phyloP scores from a whole-genome alignment of 2,113 vertebrate species.

The Genyomyrus donnyi region DNA sequence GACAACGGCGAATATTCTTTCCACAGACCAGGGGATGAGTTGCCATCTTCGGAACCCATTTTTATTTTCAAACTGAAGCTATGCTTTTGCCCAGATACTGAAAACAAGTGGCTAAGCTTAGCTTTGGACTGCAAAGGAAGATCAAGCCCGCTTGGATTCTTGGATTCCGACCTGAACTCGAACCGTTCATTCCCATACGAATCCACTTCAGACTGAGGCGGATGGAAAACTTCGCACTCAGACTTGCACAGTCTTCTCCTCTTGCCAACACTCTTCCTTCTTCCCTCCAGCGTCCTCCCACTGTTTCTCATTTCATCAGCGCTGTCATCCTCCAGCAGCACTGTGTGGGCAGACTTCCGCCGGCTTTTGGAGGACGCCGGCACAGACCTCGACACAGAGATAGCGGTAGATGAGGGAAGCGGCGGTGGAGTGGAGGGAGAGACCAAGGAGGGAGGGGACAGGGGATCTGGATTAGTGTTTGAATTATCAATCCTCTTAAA shows the following conservation, averaged over 20 bases:
- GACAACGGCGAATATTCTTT: conserved; percentile 25
- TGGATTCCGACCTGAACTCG: conserved; percentile 49
- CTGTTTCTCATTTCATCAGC: conserved; percentile 47
- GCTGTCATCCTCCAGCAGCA: conserved; percentile 75
- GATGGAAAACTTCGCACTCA: conserved; percentile 50
- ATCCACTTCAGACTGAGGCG: conserved; percentile 35
- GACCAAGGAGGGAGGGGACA: conserved; percentile 30
- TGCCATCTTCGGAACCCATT: conserved; percentile 29
- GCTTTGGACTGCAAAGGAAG: conserved; percentile 50
- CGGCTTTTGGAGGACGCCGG: conserved; percentile 58
- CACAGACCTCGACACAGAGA: conserved; percentile 34
- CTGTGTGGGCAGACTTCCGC: conserved; percentile 72
- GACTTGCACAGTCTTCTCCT: conserved; percentile 62
- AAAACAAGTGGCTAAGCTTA: conserved; percentile 34
- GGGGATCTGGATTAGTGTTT: conserved; percentile 42
- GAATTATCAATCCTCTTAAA: conserved; percentile 52
- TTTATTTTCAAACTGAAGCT: conserved; percentile 27
- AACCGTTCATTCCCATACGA: conserved; percentile 30
- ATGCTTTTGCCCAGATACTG: conserved; percentile 13
- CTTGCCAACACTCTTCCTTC: conserved; percentile 46
- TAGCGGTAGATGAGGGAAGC: not conserved
- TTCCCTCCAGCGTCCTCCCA: conserved; percentile 32
- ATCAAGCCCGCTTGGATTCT: conserved; percentile 45
- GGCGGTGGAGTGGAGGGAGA: conserved; percentile 49
- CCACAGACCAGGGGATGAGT: conserved; percentile 44